Percentiles rank a stretch among this genome's conserved stretches.
Evolutionary conservation across 2,888 invertebrate species (phyloP).

Genomic region (Hoplodrina blanda): DNA sequence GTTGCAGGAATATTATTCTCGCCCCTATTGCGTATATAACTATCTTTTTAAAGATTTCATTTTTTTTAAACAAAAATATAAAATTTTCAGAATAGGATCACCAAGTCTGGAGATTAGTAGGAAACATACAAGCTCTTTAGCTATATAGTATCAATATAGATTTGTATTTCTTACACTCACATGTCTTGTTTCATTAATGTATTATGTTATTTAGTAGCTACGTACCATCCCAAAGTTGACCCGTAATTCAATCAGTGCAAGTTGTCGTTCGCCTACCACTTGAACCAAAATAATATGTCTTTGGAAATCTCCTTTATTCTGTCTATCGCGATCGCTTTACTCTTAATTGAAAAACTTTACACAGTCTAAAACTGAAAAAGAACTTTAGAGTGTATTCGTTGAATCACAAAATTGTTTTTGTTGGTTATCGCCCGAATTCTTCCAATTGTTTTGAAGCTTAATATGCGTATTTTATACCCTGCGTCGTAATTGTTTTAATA

Average conservation of each 20-base stretch:
- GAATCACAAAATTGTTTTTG: conserved; percentile 82
- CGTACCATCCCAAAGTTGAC: no score
- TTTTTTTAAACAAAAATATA: no score
- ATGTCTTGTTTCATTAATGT: no score
- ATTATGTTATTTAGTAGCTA: no score
- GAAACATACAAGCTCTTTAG: no score
- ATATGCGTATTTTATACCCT: conserved; percentile 61
- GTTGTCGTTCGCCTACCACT: background rate
- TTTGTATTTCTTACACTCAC: no score
- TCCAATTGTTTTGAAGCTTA: conserved; percentile 68
- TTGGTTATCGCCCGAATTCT: conserved; percentile 70
- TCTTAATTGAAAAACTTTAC: conserved; percentile 85
- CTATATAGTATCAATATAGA: no score
- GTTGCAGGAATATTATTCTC: no score
- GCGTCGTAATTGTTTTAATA: conserved; percentile 53
- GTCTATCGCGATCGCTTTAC: conserved; percentile 65
- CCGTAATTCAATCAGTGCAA: background rate
- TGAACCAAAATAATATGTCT: conserved; percentile 4
- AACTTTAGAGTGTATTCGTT: conserved; percentile 74
- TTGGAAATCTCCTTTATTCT: conserved; percentile 37
- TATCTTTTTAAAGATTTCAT: no score
- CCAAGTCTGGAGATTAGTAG: no score
- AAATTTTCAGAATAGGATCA: no score
- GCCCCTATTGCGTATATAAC: no score
- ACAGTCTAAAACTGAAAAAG: conserved; percentile 67